Evolutionary conservation across 2,113 vertebrate genomes (phyloP), one percentile per base, ranked within the genome.

Genomic region (Cinclus mexicanus): DNA sequence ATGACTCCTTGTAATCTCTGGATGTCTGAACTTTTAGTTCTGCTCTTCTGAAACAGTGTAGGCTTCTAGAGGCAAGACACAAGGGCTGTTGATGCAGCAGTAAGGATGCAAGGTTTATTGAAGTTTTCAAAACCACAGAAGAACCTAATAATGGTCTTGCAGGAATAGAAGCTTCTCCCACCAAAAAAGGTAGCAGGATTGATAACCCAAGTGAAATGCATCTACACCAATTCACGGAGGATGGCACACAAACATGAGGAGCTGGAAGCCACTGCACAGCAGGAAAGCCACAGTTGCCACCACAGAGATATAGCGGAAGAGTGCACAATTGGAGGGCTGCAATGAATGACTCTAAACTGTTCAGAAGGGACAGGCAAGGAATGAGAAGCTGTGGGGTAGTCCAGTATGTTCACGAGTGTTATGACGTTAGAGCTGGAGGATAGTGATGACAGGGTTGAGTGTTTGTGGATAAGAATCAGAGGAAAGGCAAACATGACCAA

Each of bases 81-180:
- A 28, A 50, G 20, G 4, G 7, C 7, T 68, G n/a, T 10, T 75
- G 33, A 39, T n/a, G 61, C 20, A 75, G 28, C 17, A 60, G 28
- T 28, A 75, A 57, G 22, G 21, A 23, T 28, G 22, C 7, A 53
- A 47, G 24, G 5, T 12, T 25, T 75, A 25, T 8, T 25, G 19
- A 60, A 46, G 20, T 12, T 28, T 60, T 68, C 3, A 9, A 68
- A 75, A 53, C 25, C n/a, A 53, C 29, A 65, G 29, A 52, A 74
- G 6, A 37, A 39, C 19, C 6, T 52, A 18, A 74, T 50, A 44
- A 67, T 33, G 12, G 10, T 50, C 0, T 0, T 13, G 10, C 10
- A 50, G 33, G 22, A 74, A 37, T 10, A 33, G 28, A 26, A 72
- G 10, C 4, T 72, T 80, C 21, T 57, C 18, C 44, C 8, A 47